These are phyloP conservation scores for Periplaneta americana DNA, from an alignment of 1,140 invertebrate genomes.

Conservation along the genomic window DNA sequence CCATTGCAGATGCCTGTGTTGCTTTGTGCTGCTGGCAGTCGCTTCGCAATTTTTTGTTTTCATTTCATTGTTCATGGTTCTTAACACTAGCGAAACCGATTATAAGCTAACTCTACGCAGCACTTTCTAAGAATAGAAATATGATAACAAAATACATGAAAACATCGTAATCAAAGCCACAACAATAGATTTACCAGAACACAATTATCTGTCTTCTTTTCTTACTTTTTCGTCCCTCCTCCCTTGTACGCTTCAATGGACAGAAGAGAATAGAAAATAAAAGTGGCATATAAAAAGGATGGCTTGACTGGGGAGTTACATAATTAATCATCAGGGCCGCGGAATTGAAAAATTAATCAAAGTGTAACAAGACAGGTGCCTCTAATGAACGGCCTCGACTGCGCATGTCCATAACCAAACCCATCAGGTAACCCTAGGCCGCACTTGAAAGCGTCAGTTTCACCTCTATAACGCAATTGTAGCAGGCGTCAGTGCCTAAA, in stretches of 20 bases:
- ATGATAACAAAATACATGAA: background rate
- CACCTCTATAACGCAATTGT: too few species aligned
- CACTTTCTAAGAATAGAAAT: background rate
- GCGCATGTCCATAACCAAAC: background rate
- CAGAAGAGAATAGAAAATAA: background rate
- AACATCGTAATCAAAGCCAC: background rate
- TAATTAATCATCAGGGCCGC: background rate
- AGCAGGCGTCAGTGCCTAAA: too few species aligned
- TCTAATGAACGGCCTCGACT: background rate
- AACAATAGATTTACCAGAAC: background rate
- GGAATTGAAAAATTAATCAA: conserved; percentile 12
- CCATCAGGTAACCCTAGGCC: background rate
- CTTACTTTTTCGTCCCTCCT: background rate
- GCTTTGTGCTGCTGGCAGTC: background rate
- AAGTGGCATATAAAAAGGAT: background rate
- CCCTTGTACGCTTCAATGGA: background rate
- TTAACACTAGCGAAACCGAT: background rate
- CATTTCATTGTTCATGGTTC: background rate
- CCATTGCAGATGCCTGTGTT: background rate
- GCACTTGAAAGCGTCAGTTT: background rate
- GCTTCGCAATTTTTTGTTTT: background rate
- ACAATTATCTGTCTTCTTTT: background rate
- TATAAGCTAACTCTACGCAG: background rate
- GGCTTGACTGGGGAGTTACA: background rate
- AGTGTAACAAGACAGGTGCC: conserved; percentile 8